These are phyloP conservation scores for Sylvilagus bachmani DNA, from an alignment of 2,113 vertebrate species.

Conservation along the genomic window DNA sequence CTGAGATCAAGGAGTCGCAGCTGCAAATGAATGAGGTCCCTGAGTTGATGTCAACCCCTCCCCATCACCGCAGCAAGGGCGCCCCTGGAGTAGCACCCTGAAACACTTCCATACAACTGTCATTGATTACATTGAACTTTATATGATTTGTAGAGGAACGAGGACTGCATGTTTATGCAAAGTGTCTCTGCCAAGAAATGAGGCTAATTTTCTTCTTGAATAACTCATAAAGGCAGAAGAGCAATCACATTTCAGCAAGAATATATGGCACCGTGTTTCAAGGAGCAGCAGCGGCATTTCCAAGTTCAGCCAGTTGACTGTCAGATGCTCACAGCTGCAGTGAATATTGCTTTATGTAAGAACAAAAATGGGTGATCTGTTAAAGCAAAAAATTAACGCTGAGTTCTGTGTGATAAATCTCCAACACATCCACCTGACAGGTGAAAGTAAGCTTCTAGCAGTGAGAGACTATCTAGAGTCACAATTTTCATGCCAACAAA, in stretches of 20 bases:
- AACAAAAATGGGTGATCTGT: constrained; percentile 59
- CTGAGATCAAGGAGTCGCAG: constrained; percentile 76
- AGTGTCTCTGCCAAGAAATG: constrained; percentile 72
- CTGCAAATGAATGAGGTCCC: constrained; percentile 74
- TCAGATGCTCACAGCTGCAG: constrained; percentile 52
- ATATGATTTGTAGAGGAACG: constrained; percentile 67
- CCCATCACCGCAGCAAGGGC: constrained; percentile 61
- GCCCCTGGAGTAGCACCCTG: constrained; percentile 25
- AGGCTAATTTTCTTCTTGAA: constrained; percentile 81
- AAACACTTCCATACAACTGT: constrained; percentile 62
- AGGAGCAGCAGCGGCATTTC: neutral
- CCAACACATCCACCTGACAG: neutral
- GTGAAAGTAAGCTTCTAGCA: constrained; percentile 2
- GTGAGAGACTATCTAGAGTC: neutral
- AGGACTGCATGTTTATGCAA: constrained; percentile 77
- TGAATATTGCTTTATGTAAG: constrained; percentile 37
- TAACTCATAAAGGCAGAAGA: constrained; percentile 64
- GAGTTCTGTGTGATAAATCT: neutral
- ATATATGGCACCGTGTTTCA: constrained; percentile 18
- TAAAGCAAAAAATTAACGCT: constrained; percentile 22
- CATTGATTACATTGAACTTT: constrained; percentile 79
- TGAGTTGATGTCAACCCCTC: constrained; percentile 48
- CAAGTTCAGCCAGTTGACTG: constrained; percentile 64
- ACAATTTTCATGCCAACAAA: neutral
- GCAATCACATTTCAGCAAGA: neutral